Base-by-base conservation (phyloP, 1,140 invertebrate genomes). In the Drosophila prosaltans region DNA sequence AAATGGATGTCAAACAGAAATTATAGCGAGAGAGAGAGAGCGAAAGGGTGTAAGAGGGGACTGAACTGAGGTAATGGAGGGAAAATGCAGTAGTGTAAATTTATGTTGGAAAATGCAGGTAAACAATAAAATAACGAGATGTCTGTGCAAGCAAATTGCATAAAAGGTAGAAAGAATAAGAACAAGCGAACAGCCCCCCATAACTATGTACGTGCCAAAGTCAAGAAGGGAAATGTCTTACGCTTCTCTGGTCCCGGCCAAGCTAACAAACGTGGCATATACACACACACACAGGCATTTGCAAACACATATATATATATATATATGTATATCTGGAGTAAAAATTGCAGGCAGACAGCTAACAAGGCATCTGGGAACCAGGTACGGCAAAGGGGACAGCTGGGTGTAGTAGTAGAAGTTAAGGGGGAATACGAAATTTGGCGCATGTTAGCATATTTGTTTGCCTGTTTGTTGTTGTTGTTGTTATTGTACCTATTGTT, bases 101-200 rank as follows among this genome's bases (percentile, higher is more conserved):
- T 77, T 77, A 77, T 77, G 66, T 45, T 77, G 66, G 73, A 77
- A 64, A 82, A 73, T 70, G 65, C 67, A 83, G 73, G 83, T 81
- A 86, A 86, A 86, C 83, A 86, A 86, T 86, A 89, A 86, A 86
- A 86, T 86, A 86, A 86, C 83, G 84, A 86, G 76, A 83, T 78
- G 83, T 83, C 84, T 86, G 74, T 70, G 84, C 70, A 77, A 77
- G 80, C 68, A 86, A 89, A 86, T 89, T 86, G 83, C 84, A 80
- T 88, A 75, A 67, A 63, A 69, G 63, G 65, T 54, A 66, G 54
- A 9, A 57, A 71, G 40, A 73, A 36, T 43, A 58, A 68, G 66
- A 65, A 58, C 63, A 51, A 58, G 60, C 28, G 51, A 62, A 54
- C 65, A 70, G 63, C 68, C 45, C 16, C 16, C 36, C 28, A 28